Evolutionary conservation across 1,140 invertebrate genomes (phyloP).

Genomic region (Calosoma granatense): DNA sequence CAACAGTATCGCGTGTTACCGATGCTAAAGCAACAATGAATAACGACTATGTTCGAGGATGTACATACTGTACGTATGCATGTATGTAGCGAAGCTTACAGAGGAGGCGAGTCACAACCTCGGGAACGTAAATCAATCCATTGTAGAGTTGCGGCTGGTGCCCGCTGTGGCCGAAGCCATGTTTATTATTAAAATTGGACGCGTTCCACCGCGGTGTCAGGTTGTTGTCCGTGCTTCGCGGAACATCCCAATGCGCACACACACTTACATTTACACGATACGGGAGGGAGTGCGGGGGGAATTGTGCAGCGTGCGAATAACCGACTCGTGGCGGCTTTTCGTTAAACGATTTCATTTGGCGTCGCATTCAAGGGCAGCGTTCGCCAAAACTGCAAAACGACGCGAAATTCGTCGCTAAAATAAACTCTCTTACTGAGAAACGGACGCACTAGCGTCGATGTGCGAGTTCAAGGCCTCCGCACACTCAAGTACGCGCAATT

Average conservation of each 20-base stretch:
- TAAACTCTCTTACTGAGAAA: background rate
- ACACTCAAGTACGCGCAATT: too few relatives aligned
- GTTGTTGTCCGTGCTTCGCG: background rate
- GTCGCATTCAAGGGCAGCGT: slow-evolving; percentile 3
- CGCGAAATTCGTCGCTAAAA: slow-evolving; percentile 6
- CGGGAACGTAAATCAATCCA: background rate
- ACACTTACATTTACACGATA: background rate
- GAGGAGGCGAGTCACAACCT: too few relatives aligned
- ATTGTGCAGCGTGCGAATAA: background rate
- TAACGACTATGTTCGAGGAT: too few relatives aligned
- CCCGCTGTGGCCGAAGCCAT: background rate
- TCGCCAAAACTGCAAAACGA: background rate
- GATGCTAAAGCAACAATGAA: too few relatives aligned
- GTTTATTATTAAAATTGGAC: slow-evolving; percentile 7
- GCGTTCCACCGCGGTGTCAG: background rate
- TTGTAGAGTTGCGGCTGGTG: background rate
- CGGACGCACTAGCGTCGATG: background rate
- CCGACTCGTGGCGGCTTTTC: background rate
- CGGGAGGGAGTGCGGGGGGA: background rate
- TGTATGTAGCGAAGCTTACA: too few relatives aligned
- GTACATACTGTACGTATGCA: too few relatives aligned
- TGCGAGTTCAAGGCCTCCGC: background rate
- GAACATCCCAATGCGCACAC: background rate
- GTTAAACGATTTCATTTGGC: background rate
- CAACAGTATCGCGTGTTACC: too few relatives aligned